These are phyloP conservation scores for Tenthredo notha DNA, from an alignment of 2,888 invertebrate genomes.

Conservation along the genomic window DNA sequence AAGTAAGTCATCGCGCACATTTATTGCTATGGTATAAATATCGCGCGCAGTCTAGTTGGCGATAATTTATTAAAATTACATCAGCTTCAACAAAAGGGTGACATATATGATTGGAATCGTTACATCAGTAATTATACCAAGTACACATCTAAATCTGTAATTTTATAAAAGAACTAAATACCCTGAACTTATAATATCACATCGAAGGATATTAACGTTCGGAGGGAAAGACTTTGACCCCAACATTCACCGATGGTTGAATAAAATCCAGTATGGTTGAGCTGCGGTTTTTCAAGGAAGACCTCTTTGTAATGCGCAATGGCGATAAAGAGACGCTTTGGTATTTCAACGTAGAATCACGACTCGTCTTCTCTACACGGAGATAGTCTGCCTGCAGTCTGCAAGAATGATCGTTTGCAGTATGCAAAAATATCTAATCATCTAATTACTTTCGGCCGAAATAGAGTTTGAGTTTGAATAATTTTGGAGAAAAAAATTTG, in stretches of 20 bases:
- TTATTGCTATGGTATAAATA: background rate
- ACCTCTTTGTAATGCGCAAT: constrained; percentile 65
- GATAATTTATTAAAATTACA: constrained; percentile 1
- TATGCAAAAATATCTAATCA: background rate
- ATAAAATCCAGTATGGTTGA: constrained; percentile 59
- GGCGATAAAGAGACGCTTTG: constrained; percentile 63
- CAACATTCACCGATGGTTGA: constrained; percentile 22
- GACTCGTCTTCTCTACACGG: background rate
- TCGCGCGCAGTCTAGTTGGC: background rate
- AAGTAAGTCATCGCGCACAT: constrained; percentile 6
- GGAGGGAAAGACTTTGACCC: constrained; percentile 27
- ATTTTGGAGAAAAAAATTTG: background rate
- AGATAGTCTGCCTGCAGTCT: background rate
- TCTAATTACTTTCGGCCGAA: no score
- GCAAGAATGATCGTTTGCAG: background rate
- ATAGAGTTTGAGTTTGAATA: no score
- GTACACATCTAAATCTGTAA: background rate
- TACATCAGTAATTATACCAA: background rate
- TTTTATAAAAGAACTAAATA: background rate
- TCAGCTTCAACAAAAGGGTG: background rate
- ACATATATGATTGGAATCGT: background rate
- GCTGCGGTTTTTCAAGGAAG: constrained; percentile 61
- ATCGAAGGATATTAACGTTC: background rate
- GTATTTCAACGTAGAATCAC: constrained; percentile 62
- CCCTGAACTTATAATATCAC: background rate